Evolutionary conservation across 1,140 invertebrate genomes (phyloP).

Genomic region (Magallana ariakensis): DNA sequence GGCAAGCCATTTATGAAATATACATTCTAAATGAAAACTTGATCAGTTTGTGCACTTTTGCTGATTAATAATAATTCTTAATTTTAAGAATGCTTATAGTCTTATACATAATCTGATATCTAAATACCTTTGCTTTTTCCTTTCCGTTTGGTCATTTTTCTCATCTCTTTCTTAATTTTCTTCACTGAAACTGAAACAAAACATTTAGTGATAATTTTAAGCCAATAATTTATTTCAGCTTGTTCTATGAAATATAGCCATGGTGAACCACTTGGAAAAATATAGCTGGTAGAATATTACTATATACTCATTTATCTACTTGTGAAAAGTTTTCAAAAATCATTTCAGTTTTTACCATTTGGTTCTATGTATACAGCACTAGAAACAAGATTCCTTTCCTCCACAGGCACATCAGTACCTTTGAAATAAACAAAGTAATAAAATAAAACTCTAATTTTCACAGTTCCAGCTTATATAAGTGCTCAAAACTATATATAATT

Average conservation of each 20-base stretch:
- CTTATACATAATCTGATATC: neutral
- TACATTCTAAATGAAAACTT: too few species aligned
- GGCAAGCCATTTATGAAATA: too few species aligned
- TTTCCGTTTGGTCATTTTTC: conserved; percentile 1
- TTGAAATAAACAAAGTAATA: neutral
- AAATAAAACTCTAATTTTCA: too few species aligned
- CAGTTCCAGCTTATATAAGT: neutral
- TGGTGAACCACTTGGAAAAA: neutral
- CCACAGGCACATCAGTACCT: neutral
- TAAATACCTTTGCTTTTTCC: neutral
- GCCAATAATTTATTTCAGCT: too few species aligned
- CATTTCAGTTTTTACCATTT: neutral
- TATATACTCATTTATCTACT: neutral
- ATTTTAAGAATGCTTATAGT: too few species aligned
- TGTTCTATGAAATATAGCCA: neutral
- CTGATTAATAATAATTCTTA: too few species aligned
- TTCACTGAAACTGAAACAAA: conserved; percentile 12
- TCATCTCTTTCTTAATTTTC: conserved; percentile 9
- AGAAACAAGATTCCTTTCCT: neutral
- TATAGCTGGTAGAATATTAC: neutral
- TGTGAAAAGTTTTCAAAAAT: neutral
- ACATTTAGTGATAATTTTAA: neutral
- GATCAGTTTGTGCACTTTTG: too few species aligned
- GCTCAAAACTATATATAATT: neutral
- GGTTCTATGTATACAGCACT: neutral